Evolutionary conservation across 2,888 invertebrate genomes (phyloP).

Genomic region (Coecobrya sp.): DNA sequence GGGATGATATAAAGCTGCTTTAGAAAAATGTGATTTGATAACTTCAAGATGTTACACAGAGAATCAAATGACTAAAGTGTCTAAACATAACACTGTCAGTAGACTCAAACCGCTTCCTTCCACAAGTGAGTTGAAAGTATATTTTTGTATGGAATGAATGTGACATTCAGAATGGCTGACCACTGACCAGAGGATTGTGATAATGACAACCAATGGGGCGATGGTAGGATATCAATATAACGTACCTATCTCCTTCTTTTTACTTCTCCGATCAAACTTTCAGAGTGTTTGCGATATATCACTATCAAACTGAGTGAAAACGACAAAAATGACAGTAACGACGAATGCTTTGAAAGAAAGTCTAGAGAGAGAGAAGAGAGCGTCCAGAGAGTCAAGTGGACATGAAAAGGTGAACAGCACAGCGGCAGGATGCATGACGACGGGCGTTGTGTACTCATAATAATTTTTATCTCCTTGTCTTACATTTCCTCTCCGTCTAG

Average conservation of each 20-base stretch:
- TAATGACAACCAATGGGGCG: no score
- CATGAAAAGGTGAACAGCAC: background rate
- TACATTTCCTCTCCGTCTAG: background rate
- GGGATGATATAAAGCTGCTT: no score
- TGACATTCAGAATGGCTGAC: no score
- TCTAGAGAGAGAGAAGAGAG: background rate
- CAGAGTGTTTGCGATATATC: background rate
- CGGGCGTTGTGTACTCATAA: background rate
- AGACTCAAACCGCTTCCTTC: no score
- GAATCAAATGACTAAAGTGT: no score
- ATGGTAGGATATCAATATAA: background rate
- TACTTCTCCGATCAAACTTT: background rate
- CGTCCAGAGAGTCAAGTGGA: background rate
- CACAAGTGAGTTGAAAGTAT: no score
- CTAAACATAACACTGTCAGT: no score
- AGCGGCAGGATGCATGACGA: background rate
- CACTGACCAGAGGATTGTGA: no score
- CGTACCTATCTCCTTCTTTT: background rate
- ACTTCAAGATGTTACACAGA: no score
- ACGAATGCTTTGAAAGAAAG: slow-evolving; percentile 12
- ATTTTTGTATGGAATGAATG: no score
- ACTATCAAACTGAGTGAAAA: background rate
- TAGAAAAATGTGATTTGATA: no score
- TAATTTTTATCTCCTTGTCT: slow-evolving; percentile 30
- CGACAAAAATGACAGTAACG: background rate